These are phyloP conservation scores for Lepidostoma basale DNA, from an alignment of 1,140 invertebrate genomes.

Conservation along the genomic window DNA sequence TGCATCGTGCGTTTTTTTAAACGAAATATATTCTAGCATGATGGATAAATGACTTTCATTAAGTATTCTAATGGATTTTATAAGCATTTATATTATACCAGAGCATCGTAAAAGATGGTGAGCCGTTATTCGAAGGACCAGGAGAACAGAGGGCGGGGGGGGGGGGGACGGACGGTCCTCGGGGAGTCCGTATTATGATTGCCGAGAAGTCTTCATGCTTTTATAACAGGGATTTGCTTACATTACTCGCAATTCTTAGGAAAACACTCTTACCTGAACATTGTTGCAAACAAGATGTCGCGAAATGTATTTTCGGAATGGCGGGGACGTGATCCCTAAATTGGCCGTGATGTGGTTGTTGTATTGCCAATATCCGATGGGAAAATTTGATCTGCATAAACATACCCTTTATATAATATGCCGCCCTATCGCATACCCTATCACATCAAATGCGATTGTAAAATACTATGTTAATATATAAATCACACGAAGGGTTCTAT, in stretches of 20 bases:
- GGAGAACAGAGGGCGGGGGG: neutral
- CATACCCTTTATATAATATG: neutral
- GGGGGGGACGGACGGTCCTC: slow-evolving; percentile 8
- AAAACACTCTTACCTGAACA: slow-evolving; percentile 45
- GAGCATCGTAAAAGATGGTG: too few relatives aligned
- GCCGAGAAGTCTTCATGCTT: slow-evolving; percentile 41
- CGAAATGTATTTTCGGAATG: slow-evolving; percentile 24
- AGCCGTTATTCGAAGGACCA: too few relatives aligned
- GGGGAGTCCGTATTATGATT: slow-evolving; percentile 44
- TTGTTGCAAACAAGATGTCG: slow-evolving; percentile 38
- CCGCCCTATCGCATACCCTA: too few relatives aligned
- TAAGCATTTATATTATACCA: too few relatives aligned
- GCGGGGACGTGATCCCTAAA: slow-evolving; percentile 28
- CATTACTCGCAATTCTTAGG: slow-evolving; percentile 40
- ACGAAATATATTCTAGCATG: too few relatives aligned
- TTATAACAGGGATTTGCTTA: slow-evolving; percentile 46
- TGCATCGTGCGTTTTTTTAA: too few relatives aligned
- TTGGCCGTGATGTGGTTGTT: slow-evolving; percentile 35
- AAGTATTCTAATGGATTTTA: too few relatives aligned
- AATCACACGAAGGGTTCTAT: too few relatives aligned
- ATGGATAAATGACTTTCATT: too few relatives aligned
- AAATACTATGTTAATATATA: too few relatives aligned
- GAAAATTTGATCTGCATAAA: slow-evolving; percentile 9
- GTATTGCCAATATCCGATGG: slow-evolving; percentile 25
- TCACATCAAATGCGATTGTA: too few relatives aligned